Conservation (phyloP, 2,113 vertebrate genomes). For the Mesitornis unicolor region DNA sequence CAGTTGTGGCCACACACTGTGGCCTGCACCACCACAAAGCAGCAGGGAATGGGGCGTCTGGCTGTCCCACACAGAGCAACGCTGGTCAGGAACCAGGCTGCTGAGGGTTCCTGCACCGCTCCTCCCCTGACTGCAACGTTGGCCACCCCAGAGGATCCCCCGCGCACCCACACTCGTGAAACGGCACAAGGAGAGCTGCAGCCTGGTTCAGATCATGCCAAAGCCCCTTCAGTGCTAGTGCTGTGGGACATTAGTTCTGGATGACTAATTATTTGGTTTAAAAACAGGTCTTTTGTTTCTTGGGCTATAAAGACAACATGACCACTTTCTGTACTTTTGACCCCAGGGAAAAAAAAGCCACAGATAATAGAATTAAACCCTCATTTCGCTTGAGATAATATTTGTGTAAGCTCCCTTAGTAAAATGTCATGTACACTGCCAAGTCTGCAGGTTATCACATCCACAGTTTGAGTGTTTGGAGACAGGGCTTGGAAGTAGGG, state of each 20-base stretch:
- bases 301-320: conserved; percentile 65
- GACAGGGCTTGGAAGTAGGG: conserved; percentile 61
- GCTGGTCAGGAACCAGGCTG: not conserved
- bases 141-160: not conserved
- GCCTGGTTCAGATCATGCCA: not conserved
- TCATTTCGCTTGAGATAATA: conserved; percentile 81
- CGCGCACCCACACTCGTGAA: not conserved
- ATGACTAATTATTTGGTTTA: conserved; percentile 69
- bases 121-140: not conserved
- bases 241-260: conserved; percentile 66
- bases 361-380: conserved; percentile 88
- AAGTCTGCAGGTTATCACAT: conserved; percentile 73
- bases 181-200: conserved; percentile 3
- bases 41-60: not conserved
- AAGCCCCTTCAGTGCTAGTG: conserved; percentile 14
- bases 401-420: conserved; percentile 82
- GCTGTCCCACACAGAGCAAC: not conserved
- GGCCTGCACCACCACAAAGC: not conserved
- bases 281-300: conserved; percentile 67
- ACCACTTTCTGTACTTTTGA: conserved; percentile 79
- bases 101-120: not conserved
- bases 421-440: conserved; percentile 71
- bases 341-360: conserved; percentile 78
- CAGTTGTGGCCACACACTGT: not conserved
- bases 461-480: conserved; percentile 56